Evolutionary conservation across 2,113 vertebrate genomes (phyloP).

Genomic region (Dipodomys stephensi): DNA sequence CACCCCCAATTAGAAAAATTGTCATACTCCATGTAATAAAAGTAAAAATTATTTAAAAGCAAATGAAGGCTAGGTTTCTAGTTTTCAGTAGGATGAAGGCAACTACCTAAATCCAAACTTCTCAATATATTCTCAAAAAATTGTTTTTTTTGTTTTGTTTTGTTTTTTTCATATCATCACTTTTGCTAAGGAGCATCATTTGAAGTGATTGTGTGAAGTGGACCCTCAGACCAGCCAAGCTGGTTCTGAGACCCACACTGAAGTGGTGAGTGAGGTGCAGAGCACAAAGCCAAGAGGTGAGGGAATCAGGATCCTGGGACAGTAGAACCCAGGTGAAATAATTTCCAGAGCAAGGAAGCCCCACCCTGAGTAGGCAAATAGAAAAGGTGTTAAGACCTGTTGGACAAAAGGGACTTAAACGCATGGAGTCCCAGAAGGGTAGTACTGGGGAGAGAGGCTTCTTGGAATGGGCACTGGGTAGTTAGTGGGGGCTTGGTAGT

Average conservation of each 20-base stretch:
- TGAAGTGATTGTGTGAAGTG: no score
- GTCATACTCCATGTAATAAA: not conserved
- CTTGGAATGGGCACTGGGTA: not conserved
- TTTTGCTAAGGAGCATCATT: not conserved
- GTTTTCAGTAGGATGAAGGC: not conserved
- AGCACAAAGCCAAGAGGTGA: not conserved
- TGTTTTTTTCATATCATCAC: not conserved
- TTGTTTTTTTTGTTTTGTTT: no score
- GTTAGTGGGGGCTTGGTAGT: not conserved
- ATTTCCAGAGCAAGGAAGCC: not conserved
- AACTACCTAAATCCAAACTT: slow-evolving; percentile 18
- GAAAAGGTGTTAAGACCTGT: not conserved
- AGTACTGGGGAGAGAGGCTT: not conserved
- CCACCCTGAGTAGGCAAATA: not conserved
- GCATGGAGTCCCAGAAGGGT: not conserved
- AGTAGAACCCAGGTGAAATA: not conserved
- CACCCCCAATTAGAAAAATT: not conserved
- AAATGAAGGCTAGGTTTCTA: not conserved
- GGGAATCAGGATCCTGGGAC: not conserved
- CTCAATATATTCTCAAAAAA: not conserved
- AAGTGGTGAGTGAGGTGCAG: slow-evolving; percentile 3
- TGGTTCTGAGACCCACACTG: not conserved
- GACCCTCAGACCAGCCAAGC: not conserved
- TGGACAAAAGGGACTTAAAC: slow-evolving; percentile 1
- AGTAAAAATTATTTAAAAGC: slow-evolving; percentile 20